These are phyloP conservation scores for Bombus huntii DNA, from an alignment of 1,140 invertebrate species.

Conservation along the genomic window DNA sequence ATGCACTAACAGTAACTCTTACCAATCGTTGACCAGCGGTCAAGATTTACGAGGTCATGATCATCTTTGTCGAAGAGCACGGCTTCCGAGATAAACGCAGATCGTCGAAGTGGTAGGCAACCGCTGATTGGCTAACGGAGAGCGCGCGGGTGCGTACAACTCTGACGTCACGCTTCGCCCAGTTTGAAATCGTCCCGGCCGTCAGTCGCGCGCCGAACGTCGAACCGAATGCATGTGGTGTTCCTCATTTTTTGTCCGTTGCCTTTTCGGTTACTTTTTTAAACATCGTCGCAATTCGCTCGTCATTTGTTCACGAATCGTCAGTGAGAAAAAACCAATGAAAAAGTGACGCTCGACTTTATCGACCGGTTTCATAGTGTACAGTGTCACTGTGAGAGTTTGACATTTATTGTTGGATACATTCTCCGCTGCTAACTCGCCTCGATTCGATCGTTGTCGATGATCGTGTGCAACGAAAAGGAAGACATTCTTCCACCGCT, in stretches of 20 bases:
- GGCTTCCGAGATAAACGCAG: slow-evolving; percentile 3
- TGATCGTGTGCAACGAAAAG: not conserved
- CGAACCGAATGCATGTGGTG: slow-evolving; percentile 50
- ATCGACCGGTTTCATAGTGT: not conserved
- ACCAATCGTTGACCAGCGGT: not conserved
- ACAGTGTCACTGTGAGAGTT: not conserved
- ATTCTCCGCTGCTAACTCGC: not conserved
- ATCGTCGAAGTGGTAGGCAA: not conserved
- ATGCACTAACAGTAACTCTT: not conserved
- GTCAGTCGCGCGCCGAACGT: slow-evolving; percentile 74
- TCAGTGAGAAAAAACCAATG: not conserved
- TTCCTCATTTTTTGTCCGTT: not conserved
- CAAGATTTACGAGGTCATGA: slow-evolving; percentile 49
- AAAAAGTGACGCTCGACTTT: not conserved
- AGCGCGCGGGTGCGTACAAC: slow-evolving; percentile 41
- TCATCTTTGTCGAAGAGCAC: slow-evolving; percentile 18
- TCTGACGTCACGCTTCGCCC: slow-evolving; percentile 71
- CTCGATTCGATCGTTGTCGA: not conserved
- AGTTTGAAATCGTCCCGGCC: slow-evolving; percentile 68
- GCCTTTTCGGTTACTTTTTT: not conserved
- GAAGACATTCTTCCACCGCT: not conserved
- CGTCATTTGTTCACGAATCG: not conserved
- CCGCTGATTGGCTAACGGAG: slow-evolving; percentile 30
- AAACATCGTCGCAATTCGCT: not conserved
- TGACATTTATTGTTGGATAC: not conserved